A percentile compares a stretch with the other conserved stretches of the same genome.
These are phyloP conservation scores for Nasonia longicornis DNA, from an alignment of 1,140 invertebrate species.

Conservation along the genomic window DNA sequence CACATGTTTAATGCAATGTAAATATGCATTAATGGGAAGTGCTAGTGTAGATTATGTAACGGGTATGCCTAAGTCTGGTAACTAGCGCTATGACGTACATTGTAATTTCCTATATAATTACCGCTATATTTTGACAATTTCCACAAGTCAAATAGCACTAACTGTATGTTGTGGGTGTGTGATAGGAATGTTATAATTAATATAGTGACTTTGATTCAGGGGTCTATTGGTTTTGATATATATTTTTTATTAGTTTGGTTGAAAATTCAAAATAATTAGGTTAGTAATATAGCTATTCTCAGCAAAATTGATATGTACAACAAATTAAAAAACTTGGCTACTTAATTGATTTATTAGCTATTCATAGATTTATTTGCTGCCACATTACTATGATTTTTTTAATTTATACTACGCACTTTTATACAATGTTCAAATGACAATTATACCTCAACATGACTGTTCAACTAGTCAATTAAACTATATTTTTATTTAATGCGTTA, in stretches of 20 bases:
- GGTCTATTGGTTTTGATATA: constrained; percentile 29
- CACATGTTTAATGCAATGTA: constrained; percentile 20
- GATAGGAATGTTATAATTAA: constrained; percentile 13
- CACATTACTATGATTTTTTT: constrained; percentile 30
- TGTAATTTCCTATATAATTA: constrained; percentile 21
- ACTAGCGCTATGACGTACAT: constrained; percentile 4
- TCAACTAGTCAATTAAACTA: constrained; percentile 45
- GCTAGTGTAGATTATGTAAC: constrained; percentile 25
- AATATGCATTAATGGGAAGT: constrained; percentile 33
- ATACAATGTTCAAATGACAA: constrained; percentile 12
- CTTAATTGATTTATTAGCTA: constrained; percentile 8
- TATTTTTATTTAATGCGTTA: constrained; percentile 34
- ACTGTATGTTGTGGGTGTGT: not conserved
- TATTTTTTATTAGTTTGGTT: constrained; percentile 17
- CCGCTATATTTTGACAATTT: constrained; percentile 17
- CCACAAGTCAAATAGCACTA: constrained; percentile 9
- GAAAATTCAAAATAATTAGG: constrained; percentile 6
- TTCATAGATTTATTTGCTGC: constrained; percentile 21
- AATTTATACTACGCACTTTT: constrained; percentile 18
- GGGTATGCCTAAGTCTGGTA: constrained; percentile 25
- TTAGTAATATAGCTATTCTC: not conserved
- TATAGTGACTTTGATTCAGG: not conserved
- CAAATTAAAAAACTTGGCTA: not conserved
- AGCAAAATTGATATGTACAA: not conserved
- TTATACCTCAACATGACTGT: constrained; percentile 39